Percentiles rank a stretch among this genome's conserved stretches.
Evolutionary conservation across 1,140 invertebrate species (phyloP).

Genomic region (Bombus vancouverensis): DNA sequence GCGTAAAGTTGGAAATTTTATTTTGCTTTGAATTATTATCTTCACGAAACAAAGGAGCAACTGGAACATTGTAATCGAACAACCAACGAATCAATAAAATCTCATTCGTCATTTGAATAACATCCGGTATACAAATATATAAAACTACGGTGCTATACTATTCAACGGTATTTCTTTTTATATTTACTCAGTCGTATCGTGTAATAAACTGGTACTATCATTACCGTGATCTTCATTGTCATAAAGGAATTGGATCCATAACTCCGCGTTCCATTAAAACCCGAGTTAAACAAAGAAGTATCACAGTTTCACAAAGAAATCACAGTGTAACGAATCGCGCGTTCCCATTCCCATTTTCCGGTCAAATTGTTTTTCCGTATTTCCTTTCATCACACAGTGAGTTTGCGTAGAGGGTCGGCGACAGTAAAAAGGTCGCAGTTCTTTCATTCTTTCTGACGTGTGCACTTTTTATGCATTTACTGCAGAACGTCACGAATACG

Average conservation of each 20-base stretch:
- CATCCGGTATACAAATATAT: background rate
- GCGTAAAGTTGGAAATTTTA: background rate
- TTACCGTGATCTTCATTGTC: background rate
- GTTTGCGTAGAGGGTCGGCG: background rate
- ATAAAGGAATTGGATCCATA: background rate
- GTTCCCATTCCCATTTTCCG: conserved; percentile 9
- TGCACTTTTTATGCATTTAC: background rate
- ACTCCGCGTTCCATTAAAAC: background rate
- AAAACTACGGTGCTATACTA: background rate
- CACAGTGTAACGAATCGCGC: background rate
- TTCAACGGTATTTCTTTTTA: background rate
- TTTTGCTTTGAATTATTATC: background rate
- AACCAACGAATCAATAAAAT: too few species aligned
- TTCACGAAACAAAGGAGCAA: too few species aligned
- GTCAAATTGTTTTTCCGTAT: conserved; percentile 18
- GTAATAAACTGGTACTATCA: background rate
- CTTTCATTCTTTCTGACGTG: conserved; percentile 18
- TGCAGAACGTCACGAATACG: background rate
- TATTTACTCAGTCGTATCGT: background rate
- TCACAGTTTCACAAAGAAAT: background rate
- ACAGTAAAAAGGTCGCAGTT: conserved; percentile 16
- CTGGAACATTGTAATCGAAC: too few species aligned
- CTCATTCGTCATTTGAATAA: background rate
- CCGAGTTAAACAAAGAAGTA: background rate
- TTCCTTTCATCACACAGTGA: conserved; percentile 19